Percentiles rank a stretch among this genome's conserved stretches.
These are phyloP conservation scores for Eupithecia vulgata DNA, from an alignment of 2,888 invertebrate genomes.

Conservation along the genomic window DNA sequence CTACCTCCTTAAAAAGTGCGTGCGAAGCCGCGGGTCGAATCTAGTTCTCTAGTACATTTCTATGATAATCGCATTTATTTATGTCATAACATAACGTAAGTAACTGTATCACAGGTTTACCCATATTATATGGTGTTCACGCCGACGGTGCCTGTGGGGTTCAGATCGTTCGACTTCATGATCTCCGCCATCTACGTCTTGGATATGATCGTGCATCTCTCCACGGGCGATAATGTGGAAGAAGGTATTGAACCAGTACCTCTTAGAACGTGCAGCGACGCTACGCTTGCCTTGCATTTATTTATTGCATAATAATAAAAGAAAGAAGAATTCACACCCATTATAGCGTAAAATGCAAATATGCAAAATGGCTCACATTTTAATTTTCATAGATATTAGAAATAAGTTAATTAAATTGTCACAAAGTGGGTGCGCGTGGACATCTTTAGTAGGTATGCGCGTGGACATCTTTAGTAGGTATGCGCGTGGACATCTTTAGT, in stretches of 20 bases:
- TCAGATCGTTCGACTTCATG: constrained; percentile 64
- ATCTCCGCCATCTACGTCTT: constrained; percentile 58
- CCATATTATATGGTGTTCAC: constrained; percentile 67
- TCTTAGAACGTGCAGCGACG: not conserved
- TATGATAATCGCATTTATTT: not conserved
- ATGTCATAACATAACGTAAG: not conserved
- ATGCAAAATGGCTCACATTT: too few relatives aligned
- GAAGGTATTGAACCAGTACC: constrained; percentile 50
- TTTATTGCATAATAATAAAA: not conserved
- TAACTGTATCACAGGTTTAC: constrained; percentile 54
- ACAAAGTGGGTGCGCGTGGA: too few relatives aligned
- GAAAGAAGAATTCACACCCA: too few relatives aligned
- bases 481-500: too few relatives aligned
- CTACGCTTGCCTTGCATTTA: not conserved
- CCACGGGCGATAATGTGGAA: constrained; percentile 72
- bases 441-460: too few relatives aligned
- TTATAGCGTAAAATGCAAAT: too few relatives aligned
- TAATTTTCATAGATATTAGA: too few relatives aligned
- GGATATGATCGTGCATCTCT: constrained; percentile 65
- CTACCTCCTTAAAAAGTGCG: too few relatives aligned
- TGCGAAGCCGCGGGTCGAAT: too few relatives aligned
- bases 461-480: too few relatives aligned
- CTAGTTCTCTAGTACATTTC: not conserved
- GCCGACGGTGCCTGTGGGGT: constrained; percentile 53
- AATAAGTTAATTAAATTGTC: too few relatives aligned